Evolutionary conservation across 2,888 invertebrate genomes (phyloP), one percentile per base, ranked within the genome.

Genomic region (Luffia ferchaultella): DNA sequence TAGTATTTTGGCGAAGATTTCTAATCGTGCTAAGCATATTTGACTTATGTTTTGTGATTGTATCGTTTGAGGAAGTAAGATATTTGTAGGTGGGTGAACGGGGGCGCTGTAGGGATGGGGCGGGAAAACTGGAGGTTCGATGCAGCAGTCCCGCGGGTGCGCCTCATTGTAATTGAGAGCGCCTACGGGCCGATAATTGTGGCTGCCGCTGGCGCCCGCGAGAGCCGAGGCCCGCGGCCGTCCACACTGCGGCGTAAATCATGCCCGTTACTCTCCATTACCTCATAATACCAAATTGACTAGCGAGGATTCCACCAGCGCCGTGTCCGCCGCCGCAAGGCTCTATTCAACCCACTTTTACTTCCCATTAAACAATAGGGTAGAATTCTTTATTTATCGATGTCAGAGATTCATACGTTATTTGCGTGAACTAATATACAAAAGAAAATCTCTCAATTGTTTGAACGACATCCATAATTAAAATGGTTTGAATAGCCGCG

Each of bases 161-260:
- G 68, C 76, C 83, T 76, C 70, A 70, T 76, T 70, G 83, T 82
- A 82, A 83, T 82, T 80, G 83, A 82, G 82, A 75, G 82, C 77
- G 79, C 79, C 82, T 70, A 78, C 77, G 82, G 82, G 76, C 80
- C 80, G 79, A 82, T 80, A 80, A 80, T 79, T 78, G 82, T 73
- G 75, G 74, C 77, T 72, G 68, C 67, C 66, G 64, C 65, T 52
- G 58, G 53, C 52, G 55, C 30, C 57, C 57, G 20, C 16, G n/a
- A n/a, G 20, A 17, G 46, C 50, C 17, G 20, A n/a, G 40, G 50
- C 50, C 48, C n/a, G n/a, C n/a, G n/a, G n/a, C n/a, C 40, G 30
- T n/a, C 56, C 52, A 60, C 54, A 12, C 30, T 30, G 63, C 68
- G 70, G 67, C 73, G 73, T 83, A 83, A 82, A 83, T 83, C 83